Evolutionary conservation across 2,113 vertebrate species (phyloP), one percentile per base, ranked within the genome.

Genomic region (Egretta garzetta): DNA sequence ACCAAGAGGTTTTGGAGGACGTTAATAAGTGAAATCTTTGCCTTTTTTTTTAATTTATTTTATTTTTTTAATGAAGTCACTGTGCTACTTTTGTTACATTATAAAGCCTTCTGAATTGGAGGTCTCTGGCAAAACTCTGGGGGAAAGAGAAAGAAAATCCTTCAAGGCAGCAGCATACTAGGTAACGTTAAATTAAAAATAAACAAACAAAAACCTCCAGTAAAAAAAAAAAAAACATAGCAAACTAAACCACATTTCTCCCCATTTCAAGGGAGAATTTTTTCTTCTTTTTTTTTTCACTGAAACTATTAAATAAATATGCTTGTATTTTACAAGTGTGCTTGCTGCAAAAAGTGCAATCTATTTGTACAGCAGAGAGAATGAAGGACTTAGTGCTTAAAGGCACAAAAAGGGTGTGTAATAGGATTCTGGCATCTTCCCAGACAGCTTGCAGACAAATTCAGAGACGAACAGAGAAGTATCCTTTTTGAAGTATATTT

Each of bases 401-500:
- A 97, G 91, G 96, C 97, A 96, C 95, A 97, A 97, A 97, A 97
- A 94, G 94, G 91, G 96, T 96, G 94, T 97, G 94, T 96, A 97
- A 96, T 94, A 96, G 91, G 97, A 97, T 96, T 97, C 87, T 97
- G 97, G 97, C 97, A 96, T 96, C 84, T 93, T 86, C 96, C 95
- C 97, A 97, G 96, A 93, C 96, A 98, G 95, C 96, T 97, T 97
- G 91, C 94, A 97, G 97, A 97, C 95, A 95, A 97, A 97, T 97
- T 97, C 97, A 97, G 95, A 97, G 93, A 93, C 8, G 89, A 97
- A 95, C 62, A 82, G 94, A 95, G 94, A 97, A 94, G 96, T 94
- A 97, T 95, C 82, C 80, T 75, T 95, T 94, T 91, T 94, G 86
- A 92, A 96, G 49, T 95, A 93, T 92, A 97, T 97, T 97, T 97